Base-by-base conservation (phyloP, 1,140 invertebrate genomes). In the Diprion similis region DNA sequence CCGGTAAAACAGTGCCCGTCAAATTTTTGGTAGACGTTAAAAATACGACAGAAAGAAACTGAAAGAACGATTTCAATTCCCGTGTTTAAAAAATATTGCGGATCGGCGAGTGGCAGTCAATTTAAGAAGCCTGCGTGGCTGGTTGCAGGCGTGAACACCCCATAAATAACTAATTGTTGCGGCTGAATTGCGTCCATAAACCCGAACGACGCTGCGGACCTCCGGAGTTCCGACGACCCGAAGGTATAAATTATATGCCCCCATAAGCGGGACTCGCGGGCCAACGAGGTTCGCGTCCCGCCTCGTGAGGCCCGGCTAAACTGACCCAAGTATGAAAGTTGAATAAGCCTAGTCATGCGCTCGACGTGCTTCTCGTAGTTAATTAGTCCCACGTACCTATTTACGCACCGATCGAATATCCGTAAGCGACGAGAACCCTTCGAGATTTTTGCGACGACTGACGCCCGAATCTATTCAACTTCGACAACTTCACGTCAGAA, bases 201-300 rank as follows among this genome's bases (percentile, higher is more conserved):
- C 11, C 51, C 51, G n/a, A 59, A 13, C 11, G n/a, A 13, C 4
- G 11, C 51, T 13, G 6, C 11, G 51, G n/a, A 13, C 51, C n/a
- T 74, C 76, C 76, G 69, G 82, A 76, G 77, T 83, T 76, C 80
- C 78, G 79, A 59, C 51, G 51, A 59, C 51, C 51, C n/a, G 24
- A 82, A 80, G 80, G 67, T 69, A 80, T 84, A 81, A 86, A 84
- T 85, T 85, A 86, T 86, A 79, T 79, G 78, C 73, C 76, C 77
- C 80, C 76, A 19, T 78, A 78, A 77, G 70, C 78, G 69, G 76
- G 80, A 80, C 81, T 85, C 83, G 79, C 81, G 80, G 81, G 84
- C 81, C 81, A 79, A 73, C 71, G 76, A 72, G 76, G 78, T 77
- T 82, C 77, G 81, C 78, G 78, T 78, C 80, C 79, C 80, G 78